Conservation (phyloP, 1,140 invertebrate genomes). For the Cryptotermes secundus region DNA sequence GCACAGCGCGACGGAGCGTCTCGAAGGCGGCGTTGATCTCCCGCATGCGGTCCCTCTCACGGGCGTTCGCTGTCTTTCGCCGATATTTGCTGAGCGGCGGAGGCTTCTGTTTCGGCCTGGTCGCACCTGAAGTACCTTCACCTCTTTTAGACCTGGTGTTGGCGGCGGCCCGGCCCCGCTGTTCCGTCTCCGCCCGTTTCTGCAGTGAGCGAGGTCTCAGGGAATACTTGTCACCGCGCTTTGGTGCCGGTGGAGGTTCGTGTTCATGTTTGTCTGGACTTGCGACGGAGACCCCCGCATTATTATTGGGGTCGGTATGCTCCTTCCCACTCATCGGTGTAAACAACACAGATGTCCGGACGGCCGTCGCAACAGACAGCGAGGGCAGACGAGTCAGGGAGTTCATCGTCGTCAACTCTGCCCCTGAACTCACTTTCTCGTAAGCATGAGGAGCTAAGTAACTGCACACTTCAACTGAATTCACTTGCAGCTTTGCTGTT, state of each 20-base stretch:
- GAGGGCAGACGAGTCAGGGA: background rate
- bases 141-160: conserved; percentile 22
- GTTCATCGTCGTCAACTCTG: background rate
- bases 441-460: too few species aligned
- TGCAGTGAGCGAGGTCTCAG: conserved; percentile 54
- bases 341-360: too few species aligned
- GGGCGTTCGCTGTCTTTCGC: conserved; percentile 83
- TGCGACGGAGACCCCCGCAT: background rate
- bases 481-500: too few species aligned
- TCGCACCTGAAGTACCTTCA: conserved; percentile 35
- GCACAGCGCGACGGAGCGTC: conserved; percentile 71
- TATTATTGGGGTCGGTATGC: conserved; percentile 29
- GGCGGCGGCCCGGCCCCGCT: conserved; percentile 41
- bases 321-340: background rate
- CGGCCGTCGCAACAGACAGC: background rate
- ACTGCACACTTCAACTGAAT: too few species aligned
- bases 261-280: background rate
- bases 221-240: conserved; percentile 51
- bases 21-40: conserved; percentile 89
- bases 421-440: too few species aligned
- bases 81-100: conserved; percentile 87
- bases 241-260: background rate
- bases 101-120: conserved; percentile 67
- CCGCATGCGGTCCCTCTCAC: conserved; percentile 81
- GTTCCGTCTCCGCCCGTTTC: conserved; percentile 51